Percentiles rank a stretch among this genome's conserved stretches.
These are phyloP conservation scores for Amaurobius ferox DNA, from an alignment of 2,888 invertebrate genomes.

Conservation along the genomic window DNA sequence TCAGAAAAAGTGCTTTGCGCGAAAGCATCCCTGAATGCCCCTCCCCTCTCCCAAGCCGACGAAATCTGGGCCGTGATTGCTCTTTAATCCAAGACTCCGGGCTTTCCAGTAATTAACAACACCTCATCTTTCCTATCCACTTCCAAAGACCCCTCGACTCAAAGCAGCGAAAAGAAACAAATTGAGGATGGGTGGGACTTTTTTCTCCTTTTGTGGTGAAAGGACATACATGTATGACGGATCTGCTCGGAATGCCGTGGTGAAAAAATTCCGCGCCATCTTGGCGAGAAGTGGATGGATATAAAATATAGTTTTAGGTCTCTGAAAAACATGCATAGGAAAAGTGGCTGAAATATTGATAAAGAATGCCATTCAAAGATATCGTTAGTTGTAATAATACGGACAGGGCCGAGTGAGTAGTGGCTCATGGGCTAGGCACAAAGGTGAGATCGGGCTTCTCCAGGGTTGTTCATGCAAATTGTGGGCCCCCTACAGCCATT, in stretches of 20 bases:
- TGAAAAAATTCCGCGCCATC: constrained; percentile 17
- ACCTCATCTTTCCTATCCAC: constrained; percentile 59
- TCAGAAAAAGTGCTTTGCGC: constrained; percentile 36
- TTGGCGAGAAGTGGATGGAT: too few relatives aligned
- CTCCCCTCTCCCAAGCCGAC: constrained; percentile 4
- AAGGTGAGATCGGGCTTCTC: too few relatives aligned
- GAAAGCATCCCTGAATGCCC: constrained; percentile 31
- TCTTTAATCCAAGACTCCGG: constrained; percentile 63
- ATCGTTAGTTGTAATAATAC: too few relatives aligned
- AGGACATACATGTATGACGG: constrained; percentile 51
- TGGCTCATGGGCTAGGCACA: too few relatives aligned
- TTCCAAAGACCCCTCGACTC: constrained; percentile 29
- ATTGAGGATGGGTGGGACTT: constrained; percentile 44
- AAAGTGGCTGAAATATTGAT: too few relatives aligned
- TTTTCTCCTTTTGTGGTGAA: constrained; percentile 31
- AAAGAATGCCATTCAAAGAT: too few relatives aligned
- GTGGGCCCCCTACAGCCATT: too few relatives aligned
- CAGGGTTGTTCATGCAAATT: too few relatives aligned
- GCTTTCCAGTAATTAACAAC: constrained; percentile 65
- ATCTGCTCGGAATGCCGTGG: constrained; percentile 17
- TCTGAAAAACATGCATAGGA: too few relatives aligned
- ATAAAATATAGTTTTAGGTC: too few relatives aligned
- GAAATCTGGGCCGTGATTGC: constrained; percentile 57
- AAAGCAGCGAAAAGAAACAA: constrained; percentile 55
- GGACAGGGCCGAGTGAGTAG: too few relatives aligned